Evolutionary conservation across 2,888 invertebrate species (phyloP).

Genomic region (Periphyllus acericola): DNA sequence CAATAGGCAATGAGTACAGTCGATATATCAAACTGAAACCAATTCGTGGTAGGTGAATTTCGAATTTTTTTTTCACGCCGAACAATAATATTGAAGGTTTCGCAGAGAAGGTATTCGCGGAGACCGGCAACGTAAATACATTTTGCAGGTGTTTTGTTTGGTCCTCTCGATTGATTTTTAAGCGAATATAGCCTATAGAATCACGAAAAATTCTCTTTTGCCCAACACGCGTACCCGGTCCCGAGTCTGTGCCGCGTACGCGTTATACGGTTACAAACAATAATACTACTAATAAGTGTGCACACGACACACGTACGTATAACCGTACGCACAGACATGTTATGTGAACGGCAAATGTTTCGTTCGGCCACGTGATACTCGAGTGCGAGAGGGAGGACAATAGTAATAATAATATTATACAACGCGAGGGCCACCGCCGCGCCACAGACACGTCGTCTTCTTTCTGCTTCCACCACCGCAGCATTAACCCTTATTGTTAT

Average conservation of each 20-base stretch:
- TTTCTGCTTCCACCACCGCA: background rate
- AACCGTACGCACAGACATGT: background rate
- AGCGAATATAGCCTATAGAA: too few species aligned
- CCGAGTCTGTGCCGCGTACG: background rate
- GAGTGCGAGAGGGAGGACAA: background rate
- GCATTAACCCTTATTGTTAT: slow-evolving; percentile 57
- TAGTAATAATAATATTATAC: background rate
- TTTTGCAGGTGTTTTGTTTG: too few species aligned
- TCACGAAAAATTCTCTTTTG: too few species aligned
- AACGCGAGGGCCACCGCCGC: background rate
- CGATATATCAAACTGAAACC: too few species aligned
- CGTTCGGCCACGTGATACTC: background rate
- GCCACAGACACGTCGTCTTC: slow-evolving; percentile 33
- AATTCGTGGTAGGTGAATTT: too few species aligned
- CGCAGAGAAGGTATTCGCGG: too few species aligned
- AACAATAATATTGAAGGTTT: too few species aligned
- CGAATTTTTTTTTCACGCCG: too few species aligned
- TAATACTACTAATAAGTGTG: background rate
- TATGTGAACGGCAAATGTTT: background rate
- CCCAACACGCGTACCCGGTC: background rate
- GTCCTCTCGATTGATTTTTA: too few species aligned
- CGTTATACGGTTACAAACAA: background rate
- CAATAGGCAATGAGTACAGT: too few species aligned
- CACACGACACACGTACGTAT: background rate
- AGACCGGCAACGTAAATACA: too few species aligned